A percentile compares a stretch with the other conserved stretches of the same genome.
phyloP scores from a whole-genome alignment of 2,113 vertebrate genomes.

The Phodopus roborovskii region DNA sequence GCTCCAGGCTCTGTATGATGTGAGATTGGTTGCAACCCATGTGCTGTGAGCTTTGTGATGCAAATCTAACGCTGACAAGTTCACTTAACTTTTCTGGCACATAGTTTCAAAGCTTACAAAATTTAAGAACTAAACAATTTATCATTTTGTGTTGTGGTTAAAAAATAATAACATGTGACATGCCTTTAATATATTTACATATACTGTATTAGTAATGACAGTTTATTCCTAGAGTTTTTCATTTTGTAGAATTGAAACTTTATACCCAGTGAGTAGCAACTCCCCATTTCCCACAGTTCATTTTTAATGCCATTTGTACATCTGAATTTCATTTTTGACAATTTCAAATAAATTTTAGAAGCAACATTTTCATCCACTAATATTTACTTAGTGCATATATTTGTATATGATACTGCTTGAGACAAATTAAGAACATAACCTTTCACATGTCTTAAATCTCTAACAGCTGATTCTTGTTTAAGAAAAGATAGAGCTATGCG shows the following conservation, averaged over 20 bases:
- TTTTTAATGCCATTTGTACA: constrained; percentile 26
- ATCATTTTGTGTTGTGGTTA: background rate
- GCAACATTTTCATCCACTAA: constrained; percentile 52
- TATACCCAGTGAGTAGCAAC: background rate
- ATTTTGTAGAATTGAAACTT: constrained; percentile 39
- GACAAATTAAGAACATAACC: constrained; percentile 43
- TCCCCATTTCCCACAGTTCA: background rate
- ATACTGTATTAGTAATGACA: background rate
- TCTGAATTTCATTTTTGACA: constrained; percentile 64
- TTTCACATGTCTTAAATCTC: constrained; percentile 40
- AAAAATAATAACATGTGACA: background rate
- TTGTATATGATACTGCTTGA: background rate
- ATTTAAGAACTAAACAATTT: background rate
- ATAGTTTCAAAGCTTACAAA: background rate
- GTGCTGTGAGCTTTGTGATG: background rate
- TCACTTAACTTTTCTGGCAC: background rate
- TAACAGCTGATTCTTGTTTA: constrained; percentile 61
- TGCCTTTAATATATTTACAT: background rate
- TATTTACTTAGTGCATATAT: constrained; percentile 3
- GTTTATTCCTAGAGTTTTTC: background rate
- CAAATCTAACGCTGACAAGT: background rate
- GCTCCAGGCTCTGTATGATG: background rate
- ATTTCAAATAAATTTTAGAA: constrained; percentile 61
- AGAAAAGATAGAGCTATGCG: background rate
- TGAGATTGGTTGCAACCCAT: background rate